Base-by-base conservation (phyloP, 2,888 invertebrate species). In the Ennomos fuscantarius region DNA sequence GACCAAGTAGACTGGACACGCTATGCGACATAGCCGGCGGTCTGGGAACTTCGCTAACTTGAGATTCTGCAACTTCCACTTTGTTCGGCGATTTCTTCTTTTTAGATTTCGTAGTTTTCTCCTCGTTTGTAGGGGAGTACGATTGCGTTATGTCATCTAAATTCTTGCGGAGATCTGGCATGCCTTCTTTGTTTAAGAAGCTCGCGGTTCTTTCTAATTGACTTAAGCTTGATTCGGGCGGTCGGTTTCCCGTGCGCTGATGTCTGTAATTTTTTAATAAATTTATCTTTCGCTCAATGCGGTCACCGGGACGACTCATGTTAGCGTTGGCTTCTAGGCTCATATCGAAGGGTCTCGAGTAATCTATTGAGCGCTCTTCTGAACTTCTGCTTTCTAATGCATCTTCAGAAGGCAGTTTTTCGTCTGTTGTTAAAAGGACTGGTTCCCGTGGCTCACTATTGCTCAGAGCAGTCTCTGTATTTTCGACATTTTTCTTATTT, bases 101-200 rank as follows among this genome's bases (percentile, higher is more conserved):
- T 62, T 85, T 89, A 1, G 88, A 80, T 65, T 87, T 89, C 8
- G 72, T 72, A 0, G 78, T 72, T 63, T 81, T 86, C 32, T 90
- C 89, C 49, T 91, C 90, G 8, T 80, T 77, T 0, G 80, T 82
- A 0, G 92, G 92, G 0, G 93, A 91, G 58, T 93, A 92, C 0
- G 93, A 92, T 51, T 92, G 89, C 1, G 93, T 93, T 37, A 93
- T 93, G 64, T 92, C 92, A 53, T 92, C 93, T 47, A 93, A 78
- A 61, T 92, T 92, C 62, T 79, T 88, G 10, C 92, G 80, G 55
- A 93, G 92, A 66, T 90, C 92, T 8, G 93, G 92, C 72, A 90
- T 74, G 3, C 91, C 84, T 52, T 91, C 91, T 60, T 86, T 89
- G 55, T 87, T 89, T 13, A 89, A 71, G 8, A 87, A 85, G 52